These are phyloP conservation scores for Ivindomyrus marchei DNA, from an alignment of 2,113 vertebrate genomes.

Conservation along the genomic window DNA sequence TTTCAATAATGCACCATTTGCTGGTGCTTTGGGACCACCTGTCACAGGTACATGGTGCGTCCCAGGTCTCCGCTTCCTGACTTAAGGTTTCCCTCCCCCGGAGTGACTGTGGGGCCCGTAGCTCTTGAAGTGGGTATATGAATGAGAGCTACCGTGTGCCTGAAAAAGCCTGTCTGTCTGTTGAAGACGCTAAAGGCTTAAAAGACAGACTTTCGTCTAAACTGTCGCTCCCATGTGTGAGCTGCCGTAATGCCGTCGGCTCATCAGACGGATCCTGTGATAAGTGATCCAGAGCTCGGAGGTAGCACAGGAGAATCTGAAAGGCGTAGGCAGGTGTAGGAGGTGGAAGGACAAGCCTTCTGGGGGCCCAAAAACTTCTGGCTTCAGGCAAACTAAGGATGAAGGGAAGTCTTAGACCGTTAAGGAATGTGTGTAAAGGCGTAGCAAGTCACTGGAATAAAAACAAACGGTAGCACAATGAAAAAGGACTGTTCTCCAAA, in stretches of 20 bases:
- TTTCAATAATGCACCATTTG: background rate
- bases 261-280: background rate
- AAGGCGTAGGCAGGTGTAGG: background rate
- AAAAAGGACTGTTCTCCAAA: background rate
- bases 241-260: background rate
- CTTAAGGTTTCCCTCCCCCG: background rate
- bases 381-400: background rate
- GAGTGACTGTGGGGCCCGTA: background rate
- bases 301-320: background rate
- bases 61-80: background rate
- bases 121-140: background rate
- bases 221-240: background rate
- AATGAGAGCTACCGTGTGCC: background rate
- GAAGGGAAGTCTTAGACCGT: background rate
- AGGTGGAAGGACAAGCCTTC: background rate
- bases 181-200: background rate
- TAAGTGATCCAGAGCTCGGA: background rate
- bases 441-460: background rate
- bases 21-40: background rate
- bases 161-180: background rate
- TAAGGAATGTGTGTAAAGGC: background rate
- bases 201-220: background rate
- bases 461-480: background rate
- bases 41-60: background rate
- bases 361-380: background rate